Base-by-base conservation (phyloP, 2,888 invertebrate species). In the Cheilosia impressa region DNA sequence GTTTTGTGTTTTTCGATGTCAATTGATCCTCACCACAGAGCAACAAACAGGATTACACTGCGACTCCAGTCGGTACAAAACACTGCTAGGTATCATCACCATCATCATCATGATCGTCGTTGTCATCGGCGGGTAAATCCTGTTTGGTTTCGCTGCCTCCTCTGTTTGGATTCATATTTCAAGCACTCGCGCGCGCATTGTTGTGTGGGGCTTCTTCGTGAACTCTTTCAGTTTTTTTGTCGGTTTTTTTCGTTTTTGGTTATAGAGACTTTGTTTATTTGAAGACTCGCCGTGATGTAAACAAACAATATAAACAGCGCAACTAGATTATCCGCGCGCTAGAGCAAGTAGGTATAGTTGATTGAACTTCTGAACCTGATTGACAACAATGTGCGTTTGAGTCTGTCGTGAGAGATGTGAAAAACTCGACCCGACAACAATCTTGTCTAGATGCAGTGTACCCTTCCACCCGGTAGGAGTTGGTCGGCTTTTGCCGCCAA, bases 311-410 rank as follows among this genome's bases (percentile, higher is more conserved):
- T 81, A 72, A 71, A 60, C 38, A 38, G 38, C 38, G 57, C 66
- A 85, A 85, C 85, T 85, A 85, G 85, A 85, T 85, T 85, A 85
- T 77, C 81, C 76, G 52, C 27, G 38, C 38, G 60, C 60, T 43
- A 57, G 78, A 53, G 47, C 50, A 55, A 43, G 45, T 34, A 22
- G 57, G 45, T 72, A 57, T 63, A 72, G 85, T 85, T 85, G 85
- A 85, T 80, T 85, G 85, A 85, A 85, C 85, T 85, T 85, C 72
- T 85, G 85, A 85, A 85, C 85, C 85, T 85, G 85, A 85, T 85
- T 81, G 85, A 85, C 85, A 85, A 85, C 85, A 85, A 85, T 77
- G 85, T 85, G 85, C 85, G 85, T 85, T 72, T 58, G 17, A 65
- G 68, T 68, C 62, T 55, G 6, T 6, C 31, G 52, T 38, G 41